These are phyloP conservation scores for Camarhynchus parvulus DNA, from an alignment of 2,113 vertebrate genomes.

Conservation along the genomic window DNA sequence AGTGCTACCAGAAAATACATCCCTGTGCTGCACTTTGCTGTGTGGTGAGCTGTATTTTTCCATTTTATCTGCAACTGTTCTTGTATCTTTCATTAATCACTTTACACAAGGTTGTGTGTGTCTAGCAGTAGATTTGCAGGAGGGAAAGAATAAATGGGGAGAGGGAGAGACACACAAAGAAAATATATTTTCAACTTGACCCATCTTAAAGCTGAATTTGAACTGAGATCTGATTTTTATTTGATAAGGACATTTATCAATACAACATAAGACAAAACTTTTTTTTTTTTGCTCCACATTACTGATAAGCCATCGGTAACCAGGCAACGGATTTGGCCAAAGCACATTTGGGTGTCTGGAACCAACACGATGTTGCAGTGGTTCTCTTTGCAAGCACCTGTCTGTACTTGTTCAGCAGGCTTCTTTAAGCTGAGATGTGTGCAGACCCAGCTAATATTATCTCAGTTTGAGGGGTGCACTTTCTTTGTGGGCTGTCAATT, in stretches of 20 bases:
- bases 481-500: background rate
- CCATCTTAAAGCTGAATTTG: background rate
- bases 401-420: background rate
- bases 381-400: background rate
- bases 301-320: background rate
- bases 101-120: background rate
- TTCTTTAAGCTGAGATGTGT: background rate
- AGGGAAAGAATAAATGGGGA: background rate
- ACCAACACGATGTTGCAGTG: background rate
- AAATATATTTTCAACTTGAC: background rate
- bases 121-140: background rate
- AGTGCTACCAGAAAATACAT: background rate
- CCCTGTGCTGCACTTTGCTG: background rate
- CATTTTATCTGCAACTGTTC: background rate
- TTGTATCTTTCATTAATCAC: accelerated
- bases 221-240: background rate
- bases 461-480: background rate
- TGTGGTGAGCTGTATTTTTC: background rate
- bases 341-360: background rate
- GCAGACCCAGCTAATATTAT: background rate
- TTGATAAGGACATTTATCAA: background rate
- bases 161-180: background rate
- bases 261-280: background rate
- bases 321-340: background rate
- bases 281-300: background rate